phyloP scores from a whole-genome alignment of 2,888 invertebrate species.

The Lordiphosa andalusiaca region DNA sequence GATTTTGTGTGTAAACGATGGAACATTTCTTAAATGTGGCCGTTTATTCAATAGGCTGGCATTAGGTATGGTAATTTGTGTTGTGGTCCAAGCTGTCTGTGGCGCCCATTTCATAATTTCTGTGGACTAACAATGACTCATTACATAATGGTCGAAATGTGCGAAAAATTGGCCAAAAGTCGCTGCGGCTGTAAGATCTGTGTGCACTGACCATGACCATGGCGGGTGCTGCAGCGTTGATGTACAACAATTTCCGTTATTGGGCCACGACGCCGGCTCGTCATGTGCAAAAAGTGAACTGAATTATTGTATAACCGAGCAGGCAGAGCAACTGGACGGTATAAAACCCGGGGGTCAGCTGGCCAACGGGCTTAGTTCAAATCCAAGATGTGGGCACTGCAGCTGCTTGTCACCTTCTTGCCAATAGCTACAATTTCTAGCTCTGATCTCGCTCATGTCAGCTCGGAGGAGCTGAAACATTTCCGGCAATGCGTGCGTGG shows the following conservation, averaged over 20 bases:
- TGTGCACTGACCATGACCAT: conserved; percentile 78
- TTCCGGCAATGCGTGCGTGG: conserved; percentile 81
- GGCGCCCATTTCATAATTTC: conserved; percentile 55
- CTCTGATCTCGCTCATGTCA: conserved; percentile 44
- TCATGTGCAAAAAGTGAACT: conserved; percentile 55
- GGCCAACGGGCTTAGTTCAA: conserved; percentile 60
- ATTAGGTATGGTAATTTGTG: conserved; percentile 32
- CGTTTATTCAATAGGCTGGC: conserved; percentile 49
- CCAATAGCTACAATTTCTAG: conserved; percentile 19
- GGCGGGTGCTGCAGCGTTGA: conserved; percentile 50
- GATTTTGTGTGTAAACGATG: conserved; percentile 25
- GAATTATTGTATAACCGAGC: conserved; percentile 56
- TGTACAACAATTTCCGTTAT: conserved; percentile 69
- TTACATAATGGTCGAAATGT: conserved; percentile 63
- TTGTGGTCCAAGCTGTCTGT: conserved; percentile 13
- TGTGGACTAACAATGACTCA: conserved; percentile 56
- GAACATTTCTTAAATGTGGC: conserved; percentile 32
- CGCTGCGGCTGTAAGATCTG: conserved; percentile 44
- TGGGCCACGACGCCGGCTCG: conserved; percentile 47
- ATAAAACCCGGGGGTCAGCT: conserved; percentile 39
- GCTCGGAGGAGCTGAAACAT: conserved; percentile 52
- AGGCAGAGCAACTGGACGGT: conserved; percentile 25
- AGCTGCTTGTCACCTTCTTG: conserved; percentile 34
- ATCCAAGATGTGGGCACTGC: conserved; percentile 34
- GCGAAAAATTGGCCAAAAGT: conserved; percentile 65